phyloP scores from a whole-genome alignment of 2,888 invertebrate species.

The Drosophila siamana region DNA sequence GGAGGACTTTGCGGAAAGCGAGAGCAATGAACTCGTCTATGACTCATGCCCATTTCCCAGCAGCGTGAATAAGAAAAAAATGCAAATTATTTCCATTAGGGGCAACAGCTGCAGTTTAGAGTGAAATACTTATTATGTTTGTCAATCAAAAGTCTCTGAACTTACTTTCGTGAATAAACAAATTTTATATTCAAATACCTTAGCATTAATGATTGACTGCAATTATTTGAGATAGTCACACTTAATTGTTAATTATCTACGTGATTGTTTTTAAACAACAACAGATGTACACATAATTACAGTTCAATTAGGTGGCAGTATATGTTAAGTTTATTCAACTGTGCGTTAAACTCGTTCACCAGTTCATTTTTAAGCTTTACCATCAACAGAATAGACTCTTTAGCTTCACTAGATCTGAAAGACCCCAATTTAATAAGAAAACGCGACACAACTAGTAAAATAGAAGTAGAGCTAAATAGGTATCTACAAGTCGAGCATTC shows the following conservation, averaged over 20 bases:
- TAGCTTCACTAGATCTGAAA: too few relatives aligned
- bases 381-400: too few relatives aligned
- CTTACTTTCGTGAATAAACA: too few relatives aligned
- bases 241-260: neutral
- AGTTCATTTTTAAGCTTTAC: too few relatives aligned
- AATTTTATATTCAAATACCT: too few relatives aligned
- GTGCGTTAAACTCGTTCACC: too few relatives aligned
- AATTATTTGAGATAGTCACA: neutral
- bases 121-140: neutral
- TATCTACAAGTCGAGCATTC: neutral
- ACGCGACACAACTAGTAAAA: too few relatives aligned
- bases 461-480: neutral
- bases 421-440: too few relatives aligned
- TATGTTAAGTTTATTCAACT: too few relatives aligned
- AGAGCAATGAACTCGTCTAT: constrained; percentile 46
- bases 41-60: constrained; percentile 65
- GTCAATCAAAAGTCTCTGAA: neutral
- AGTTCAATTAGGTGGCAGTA: neutral
- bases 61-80: constrained; percentile 48
- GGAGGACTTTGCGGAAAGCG: constrained; percentile 56
- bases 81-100: constrained; percentile 60
- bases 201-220: neutral
- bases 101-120: constrained; percentile 34
- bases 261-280: neutral
- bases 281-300: neutral